Conservation (phyloP, 1,140 invertebrate species). For the Ooceraea biroi region DNA sequence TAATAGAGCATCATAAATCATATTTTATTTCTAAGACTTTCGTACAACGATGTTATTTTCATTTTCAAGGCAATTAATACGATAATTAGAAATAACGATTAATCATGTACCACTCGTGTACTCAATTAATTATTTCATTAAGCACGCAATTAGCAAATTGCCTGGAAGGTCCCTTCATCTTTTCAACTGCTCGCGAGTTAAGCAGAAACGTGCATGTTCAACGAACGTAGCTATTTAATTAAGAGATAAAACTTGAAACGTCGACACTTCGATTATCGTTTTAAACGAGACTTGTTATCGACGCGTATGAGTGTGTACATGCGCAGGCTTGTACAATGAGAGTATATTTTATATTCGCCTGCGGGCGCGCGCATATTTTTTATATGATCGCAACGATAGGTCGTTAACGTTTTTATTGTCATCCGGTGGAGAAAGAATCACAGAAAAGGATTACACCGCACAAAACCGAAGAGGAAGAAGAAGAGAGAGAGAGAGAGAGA, state of each 20-base stretch:
- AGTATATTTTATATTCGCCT: constrained; percentile 75
- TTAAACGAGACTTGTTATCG: constrained; percentile 28
- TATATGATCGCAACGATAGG: constrained; percentile 65
- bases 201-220: constrained; percentile 55
- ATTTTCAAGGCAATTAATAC: no score
- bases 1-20: no score
- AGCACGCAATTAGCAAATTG: neutral
- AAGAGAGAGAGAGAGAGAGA: neutral
- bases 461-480: neutral
- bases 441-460: constrained; percentile 2
- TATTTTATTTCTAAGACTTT: no score
- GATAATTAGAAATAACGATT: no score
- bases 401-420: constrained; percentile 47
- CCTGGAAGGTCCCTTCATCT: neutral
- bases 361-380: constrained; percentile 70
- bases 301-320: constrained; percentile 53
- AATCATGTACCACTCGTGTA: neutral
- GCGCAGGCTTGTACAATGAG: constrained; percentile 68
- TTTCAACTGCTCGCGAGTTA: constrained; percentile 32
- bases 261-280: constrained; percentile 71
- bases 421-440: constrained; percentile 1
- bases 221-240: constrained; percentile 63
- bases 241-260: constrained; percentile 63
- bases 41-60: no score
- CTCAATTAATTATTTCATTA: neutral